Percentiles rank a stretch among this genome's conserved stretches.
Evolutionary conservation across 2,113 vertebrate species (phyloP).

Genomic region (Butorides virescens): DNA sequence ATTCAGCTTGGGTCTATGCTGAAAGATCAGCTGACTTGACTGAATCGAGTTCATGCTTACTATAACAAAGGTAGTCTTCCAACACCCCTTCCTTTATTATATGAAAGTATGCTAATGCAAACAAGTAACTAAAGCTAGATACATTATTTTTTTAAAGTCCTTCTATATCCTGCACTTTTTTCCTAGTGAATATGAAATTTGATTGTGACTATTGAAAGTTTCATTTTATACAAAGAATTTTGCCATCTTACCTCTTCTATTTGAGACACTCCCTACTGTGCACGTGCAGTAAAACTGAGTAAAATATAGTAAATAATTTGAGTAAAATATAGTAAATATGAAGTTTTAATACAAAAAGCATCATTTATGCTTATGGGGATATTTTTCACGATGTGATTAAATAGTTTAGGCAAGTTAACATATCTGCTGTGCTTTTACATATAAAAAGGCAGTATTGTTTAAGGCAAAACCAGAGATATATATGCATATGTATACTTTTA

Average conservation of each 20-base stretch:
- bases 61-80: not conserved
- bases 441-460: not conserved
- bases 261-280: not conserved
- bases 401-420: not conserved
- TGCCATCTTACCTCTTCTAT: not conserved
- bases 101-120: not conserved
- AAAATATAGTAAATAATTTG: not conserved
- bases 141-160: not conserved
- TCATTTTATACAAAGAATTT: not conserved
- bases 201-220: not conserved
- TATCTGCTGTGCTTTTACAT: not conserved
- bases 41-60: not conserved
- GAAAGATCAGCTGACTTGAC: not conserved
- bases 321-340: not conserved
- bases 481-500: not conserved
- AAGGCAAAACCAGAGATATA: not conserved
- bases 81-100: not conserved
- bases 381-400: not conserved
- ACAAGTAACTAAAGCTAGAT: not conserved
- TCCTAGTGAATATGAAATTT: not conserved
- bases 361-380: not conserved
- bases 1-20: not conserved
- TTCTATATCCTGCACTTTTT: not conserved
- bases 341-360: not conserved
- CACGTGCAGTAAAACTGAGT: not conserved